Conservation (phyloP, 2,888 invertebrate species). For the Plagiodera versicolora region DNA sequence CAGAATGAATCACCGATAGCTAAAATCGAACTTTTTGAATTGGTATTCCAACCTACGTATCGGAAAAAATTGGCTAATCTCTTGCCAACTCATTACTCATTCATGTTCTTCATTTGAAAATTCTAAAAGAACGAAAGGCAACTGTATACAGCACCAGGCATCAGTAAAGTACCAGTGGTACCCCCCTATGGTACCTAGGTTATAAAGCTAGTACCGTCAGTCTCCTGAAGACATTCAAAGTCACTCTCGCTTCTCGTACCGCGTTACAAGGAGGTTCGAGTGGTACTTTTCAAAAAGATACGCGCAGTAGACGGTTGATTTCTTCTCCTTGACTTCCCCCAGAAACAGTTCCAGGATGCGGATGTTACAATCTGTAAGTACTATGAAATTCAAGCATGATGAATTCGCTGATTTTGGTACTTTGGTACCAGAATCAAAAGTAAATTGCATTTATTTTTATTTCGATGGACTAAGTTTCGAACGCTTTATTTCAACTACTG, state of each 20-base stretch:
- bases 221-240: slow-evolving; percentile 36
- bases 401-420: too few relatives aligned
- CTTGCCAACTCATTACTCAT: not conserved
- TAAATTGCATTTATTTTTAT: too few relatives aligned
- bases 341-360: not conserved
- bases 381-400: not conserved
- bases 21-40: not conserved
- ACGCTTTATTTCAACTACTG: too few relatives aligned
- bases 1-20: not conserved
- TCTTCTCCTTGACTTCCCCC: not conserved
- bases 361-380: not conserved
- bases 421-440: too few relatives aligned
- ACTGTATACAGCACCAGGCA: not conserved
- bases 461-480: too few relatives aligned
- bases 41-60: not conserved
- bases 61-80: not conserved
- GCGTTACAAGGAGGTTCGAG: not conserved
- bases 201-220: slow-evolving; percentile 33
- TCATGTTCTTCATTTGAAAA: not conserved
- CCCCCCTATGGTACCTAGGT: slow-evolving; percentile 27
- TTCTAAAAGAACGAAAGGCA: not conserved
- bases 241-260: slow-evolving; percentile 34
- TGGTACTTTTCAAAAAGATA: not conserved
- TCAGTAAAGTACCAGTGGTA: not conserved
- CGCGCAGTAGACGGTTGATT: not conserved